Conservation (phyloP, 1,140 invertebrate species). For the Atta texana region DNA sequence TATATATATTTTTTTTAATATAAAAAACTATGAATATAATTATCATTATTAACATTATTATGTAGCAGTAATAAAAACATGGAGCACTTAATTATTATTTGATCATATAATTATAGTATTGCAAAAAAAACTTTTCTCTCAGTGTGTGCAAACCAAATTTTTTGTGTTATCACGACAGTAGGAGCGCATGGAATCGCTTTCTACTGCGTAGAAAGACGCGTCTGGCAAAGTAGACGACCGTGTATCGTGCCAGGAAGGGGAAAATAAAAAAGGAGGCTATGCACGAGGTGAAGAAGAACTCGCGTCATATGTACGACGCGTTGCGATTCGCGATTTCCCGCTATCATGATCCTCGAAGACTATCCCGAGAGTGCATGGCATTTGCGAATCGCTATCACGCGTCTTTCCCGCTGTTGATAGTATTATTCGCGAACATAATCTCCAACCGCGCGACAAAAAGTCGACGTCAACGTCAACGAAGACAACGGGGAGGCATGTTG, state of each 20-base stretch:
- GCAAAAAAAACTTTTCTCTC: too few species aligned
- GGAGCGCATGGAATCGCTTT: background rate
- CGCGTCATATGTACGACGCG: constrained; percentile 11
- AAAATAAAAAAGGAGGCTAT: constrained; percentile 59
- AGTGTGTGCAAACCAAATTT: constrained; percentile 9
- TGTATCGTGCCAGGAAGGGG: constrained; percentile 36
- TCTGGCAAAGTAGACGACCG: constrained; percentile 67
- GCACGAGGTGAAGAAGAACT: constrained; percentile 37
- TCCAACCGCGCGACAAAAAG: background rate
- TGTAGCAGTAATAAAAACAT: too few species aligned
- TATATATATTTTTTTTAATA: too few species aligned
- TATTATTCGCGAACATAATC: constrained; percentile 68
- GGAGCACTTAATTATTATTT: too few species aligned
- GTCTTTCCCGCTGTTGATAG: constrained; percentile 65
- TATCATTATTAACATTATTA: too few species aligned
- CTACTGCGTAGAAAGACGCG: constrained; percentile 68
- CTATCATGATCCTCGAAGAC: constrained; percentile 62
- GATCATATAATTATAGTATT: too few species aligned
- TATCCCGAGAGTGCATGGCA: constrained; percentile 37
- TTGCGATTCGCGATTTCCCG: constrained; percentile 63
- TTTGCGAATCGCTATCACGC: constrained; percentile 54
- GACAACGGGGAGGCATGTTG: background rate
- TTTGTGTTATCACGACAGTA: constrained; percentile 16
- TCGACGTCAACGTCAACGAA: constrained; percentile 10
- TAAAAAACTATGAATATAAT: too few species aligned